Evolutionary conservation across 2,888 invertebrate species (phyloP).

Genomic region (Eilema griseolum): DNA sequence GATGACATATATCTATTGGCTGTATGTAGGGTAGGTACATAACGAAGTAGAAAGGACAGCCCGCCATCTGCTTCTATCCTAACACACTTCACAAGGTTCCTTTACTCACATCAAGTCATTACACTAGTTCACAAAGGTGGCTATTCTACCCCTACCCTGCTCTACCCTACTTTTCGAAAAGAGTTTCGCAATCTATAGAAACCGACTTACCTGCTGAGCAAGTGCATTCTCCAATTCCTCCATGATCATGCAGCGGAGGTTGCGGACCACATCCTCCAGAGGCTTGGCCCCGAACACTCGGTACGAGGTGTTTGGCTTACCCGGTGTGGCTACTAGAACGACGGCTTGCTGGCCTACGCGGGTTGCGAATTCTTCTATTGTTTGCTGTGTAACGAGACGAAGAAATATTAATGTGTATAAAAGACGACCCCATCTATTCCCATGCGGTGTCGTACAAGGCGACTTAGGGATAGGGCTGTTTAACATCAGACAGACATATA

Average conservation of each 20-base stretch:
- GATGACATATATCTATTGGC: too few species aligned
- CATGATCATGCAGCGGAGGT: slow-evolving; percentile 96
- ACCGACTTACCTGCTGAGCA: slow-evolving; percentile 91
- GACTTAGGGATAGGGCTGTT: too few species aligned
- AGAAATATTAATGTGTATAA: neutral
- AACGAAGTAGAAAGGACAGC: too few species aligned
- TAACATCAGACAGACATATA: too few species aligned
- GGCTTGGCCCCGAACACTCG: slow-evolving; percentile 99
- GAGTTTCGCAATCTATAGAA: slow-evolving; percentile 19
- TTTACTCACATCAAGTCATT: too few species aligned
- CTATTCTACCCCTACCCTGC: neutral
- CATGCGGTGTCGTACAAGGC: too few species aligned
- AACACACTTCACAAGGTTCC: too few species aligned
- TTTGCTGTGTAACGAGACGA: slow-evolving; percentile 88
- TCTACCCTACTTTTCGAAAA: neutral
- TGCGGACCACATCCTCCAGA: slow-evolving; percentile 97
- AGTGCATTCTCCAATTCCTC: slow-evolving; percentile 97
- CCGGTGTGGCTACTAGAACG: slow-evolving; percentile 97
- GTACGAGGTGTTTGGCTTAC: slow-evolving; percentile 98
- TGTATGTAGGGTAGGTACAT: too few species aligned
- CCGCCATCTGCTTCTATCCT: too few species aligned
- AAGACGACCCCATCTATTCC: too few species aligned
- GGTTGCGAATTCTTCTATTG: slow-evolving; percentile 98
- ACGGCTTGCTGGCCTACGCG: slow-evolving; percentile 99
- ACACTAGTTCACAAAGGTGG: neutral